These are phyloP conservation scores for Eilema sororculum DNA, from an alignment of 2,888 invertebrate species.

Conservation along the genomic window DNA sequence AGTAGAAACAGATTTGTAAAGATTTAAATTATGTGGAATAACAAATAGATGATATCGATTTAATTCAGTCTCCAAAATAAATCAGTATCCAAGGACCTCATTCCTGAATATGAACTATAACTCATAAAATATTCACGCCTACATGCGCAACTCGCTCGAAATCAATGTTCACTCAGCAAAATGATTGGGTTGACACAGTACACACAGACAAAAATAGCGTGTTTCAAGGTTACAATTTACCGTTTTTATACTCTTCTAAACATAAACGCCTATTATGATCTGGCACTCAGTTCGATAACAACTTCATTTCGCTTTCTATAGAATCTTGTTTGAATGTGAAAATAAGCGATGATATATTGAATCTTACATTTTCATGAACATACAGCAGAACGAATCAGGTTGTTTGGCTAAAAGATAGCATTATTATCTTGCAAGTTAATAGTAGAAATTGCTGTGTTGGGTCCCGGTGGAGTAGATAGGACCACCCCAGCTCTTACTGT, in stretches of 20 bases:
- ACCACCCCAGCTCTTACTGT: no score
- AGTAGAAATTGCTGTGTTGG: no score
- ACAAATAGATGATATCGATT: neutral
- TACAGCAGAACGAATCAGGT: no score
- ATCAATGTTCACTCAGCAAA: neutral
- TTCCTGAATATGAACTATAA: neutral
- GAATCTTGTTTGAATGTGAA: no score
- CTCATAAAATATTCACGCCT: constrained; percentile 1
- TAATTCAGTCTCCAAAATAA: neutral
- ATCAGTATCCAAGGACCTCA: neutral
- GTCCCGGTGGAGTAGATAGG: no score
- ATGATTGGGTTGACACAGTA: neutral
- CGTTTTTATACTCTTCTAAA: neutral
- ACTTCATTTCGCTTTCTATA: no score
- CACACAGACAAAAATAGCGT: neutral
- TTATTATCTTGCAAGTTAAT: no score
- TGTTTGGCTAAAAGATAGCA: no score
- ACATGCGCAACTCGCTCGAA: neutral
- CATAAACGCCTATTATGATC: no score
- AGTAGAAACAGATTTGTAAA: neutral
- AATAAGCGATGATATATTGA: no score
- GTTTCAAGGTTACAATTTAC: neutral
- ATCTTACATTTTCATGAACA: no score
- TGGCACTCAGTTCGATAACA: no score
- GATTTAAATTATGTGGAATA: neutral